These are phyloP conservation scores for Polyploca ridens DNA, from an alignment of 2,888 invertebrate species.

Conservation along the genomic window DNA sequence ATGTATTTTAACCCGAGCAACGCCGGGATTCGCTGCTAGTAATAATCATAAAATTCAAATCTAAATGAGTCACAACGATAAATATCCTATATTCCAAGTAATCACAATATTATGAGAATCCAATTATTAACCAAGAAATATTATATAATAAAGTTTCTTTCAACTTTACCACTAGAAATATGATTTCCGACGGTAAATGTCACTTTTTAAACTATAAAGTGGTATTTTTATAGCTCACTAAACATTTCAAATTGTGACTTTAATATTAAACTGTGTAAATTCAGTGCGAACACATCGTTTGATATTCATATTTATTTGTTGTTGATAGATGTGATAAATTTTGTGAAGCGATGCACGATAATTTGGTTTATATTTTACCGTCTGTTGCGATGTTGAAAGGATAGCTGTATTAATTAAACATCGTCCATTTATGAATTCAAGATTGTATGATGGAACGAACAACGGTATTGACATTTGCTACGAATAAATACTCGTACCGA, in stretches of 20 bases:
- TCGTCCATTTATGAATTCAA: too few relatives aligned
- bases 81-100: not conserved
- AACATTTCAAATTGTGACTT: not conserved
- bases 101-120: not conserved
- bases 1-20: too few relatives aligned
- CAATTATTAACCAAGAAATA: not conserved
- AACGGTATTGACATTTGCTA: too few relatives aligned
- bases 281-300: not conserved
- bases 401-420: too few relatives aligned
- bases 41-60: conserved; percentile 4
- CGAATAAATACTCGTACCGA: too few relatives aligned
- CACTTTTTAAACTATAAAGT: not conserved
- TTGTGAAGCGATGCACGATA: not conserved
- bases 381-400: too few relatives aligned
- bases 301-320: conserved; percentile 3
- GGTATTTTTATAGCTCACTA: not conserved
- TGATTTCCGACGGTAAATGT: conserved; percentile 7
- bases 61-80: not conserved
- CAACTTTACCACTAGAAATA: conserved; percentile 8
- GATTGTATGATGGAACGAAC: too few relatives aligned
- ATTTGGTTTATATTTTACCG: not conserved
- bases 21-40: too few relatives aligned
- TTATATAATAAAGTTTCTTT: not conserved
- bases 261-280: not conserved
- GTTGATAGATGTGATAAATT: not conserved